A percentile compares a stretch with the other conserved stretches of the same genome.
Conservation (phyloP, 2,797 vertebrate species). For the Peromyscus eremicus region DNA sequence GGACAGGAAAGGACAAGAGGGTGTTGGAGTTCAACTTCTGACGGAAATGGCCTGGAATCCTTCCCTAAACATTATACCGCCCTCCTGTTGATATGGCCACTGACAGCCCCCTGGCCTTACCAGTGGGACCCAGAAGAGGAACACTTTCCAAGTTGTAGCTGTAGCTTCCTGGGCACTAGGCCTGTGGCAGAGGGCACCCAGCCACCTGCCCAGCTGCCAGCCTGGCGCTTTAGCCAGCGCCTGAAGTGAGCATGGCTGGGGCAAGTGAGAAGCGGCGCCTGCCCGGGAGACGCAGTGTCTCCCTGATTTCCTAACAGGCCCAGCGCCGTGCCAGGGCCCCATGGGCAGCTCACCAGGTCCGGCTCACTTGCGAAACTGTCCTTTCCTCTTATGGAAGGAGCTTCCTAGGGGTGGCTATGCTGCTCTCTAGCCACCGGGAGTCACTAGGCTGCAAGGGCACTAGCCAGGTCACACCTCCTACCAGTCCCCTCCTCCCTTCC, state of each 20-base stretch:
- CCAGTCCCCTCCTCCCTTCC: not conserved
- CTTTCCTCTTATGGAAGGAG: constrained; percentile 78
- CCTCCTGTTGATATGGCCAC: not conserved
- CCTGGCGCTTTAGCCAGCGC: constrained; percentile 69
- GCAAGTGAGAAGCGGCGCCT: constrained; percentile 84
- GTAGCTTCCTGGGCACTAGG: constrained; percentile 29
- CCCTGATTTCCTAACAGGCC: constrained; percentile 87
- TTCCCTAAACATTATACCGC: not conserved
- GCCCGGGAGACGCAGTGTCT: constrained; percentile 88
- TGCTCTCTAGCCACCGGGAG: not conserved
- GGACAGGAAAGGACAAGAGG: constrained; percentile 81
- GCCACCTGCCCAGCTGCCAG: constrained; percentile 73
- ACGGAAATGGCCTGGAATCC: constrained; percentile 78
- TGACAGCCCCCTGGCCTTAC: not conserved
- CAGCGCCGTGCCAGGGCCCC: constrained; percentile 84
- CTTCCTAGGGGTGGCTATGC: constrained; percentile 35
- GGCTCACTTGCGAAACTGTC: constrained; percentile 81
- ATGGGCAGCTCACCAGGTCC: constrained; percentile 76
- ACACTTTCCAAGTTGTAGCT: not conserved
- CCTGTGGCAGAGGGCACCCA: constrained; percentile 59
- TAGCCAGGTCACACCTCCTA: not conserved
- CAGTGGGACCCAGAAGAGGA: not conserved
- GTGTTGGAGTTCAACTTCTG: not conserved
- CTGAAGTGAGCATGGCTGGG: constrained; percentile 74
- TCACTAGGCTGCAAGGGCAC: not conserved